A percentile compares a stretch with the other conserved stretches of the same genome.
These are phyloP conservation scores for Patiria miniata DNA, from an alignment of 35 echinoderm and acorn worm genomes.

Conservation along the genomic window DNA sequence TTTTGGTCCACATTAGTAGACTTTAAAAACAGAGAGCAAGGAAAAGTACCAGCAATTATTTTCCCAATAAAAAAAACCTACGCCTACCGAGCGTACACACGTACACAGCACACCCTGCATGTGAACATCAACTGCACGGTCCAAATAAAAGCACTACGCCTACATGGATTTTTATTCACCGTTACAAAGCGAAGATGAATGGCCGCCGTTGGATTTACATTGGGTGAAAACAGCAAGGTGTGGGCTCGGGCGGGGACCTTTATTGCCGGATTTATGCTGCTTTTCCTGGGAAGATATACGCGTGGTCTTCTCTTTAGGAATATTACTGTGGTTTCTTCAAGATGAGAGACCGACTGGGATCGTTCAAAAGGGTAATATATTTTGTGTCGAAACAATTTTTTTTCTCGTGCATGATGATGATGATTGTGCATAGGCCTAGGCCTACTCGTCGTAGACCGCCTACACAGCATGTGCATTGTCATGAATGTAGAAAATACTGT, in stretches of 20 bases:
- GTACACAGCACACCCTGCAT: too few relatives aligned
- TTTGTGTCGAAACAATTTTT: not conserved
- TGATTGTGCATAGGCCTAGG: too few relatives aligned
- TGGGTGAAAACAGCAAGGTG: slow-evolving; percentile 1
- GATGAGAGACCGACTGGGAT: slow-evolving; percentile 80
- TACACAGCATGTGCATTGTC: too few relatives aligned
- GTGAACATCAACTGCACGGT: not conserved
- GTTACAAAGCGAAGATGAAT: slow-evolving; percentile 29
- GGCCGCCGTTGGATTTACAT: not conserved
- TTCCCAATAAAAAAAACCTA: too few relatives aligned
- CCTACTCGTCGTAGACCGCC: too few relatives aligned
- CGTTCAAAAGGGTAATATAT: slow-evolving; percentile 66
- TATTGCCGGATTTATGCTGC: not conserved
- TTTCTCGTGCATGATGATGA: too few relatives aligned
- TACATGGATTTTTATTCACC: slow-evolving; percentile 4
- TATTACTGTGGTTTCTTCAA: slow-evolving; percentile 40
- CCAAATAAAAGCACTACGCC: not conserved
- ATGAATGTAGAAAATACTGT: too few relatives aligned
- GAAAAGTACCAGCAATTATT: too few relatives aligned
- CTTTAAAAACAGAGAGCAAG: too few relatives aligned
- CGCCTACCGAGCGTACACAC: too few relatives aligned
- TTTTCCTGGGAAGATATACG: slow-evolving; percentile 12
- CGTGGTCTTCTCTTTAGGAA: slow-evolving; percentile 5
- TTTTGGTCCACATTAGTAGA: too few relatives aligned
- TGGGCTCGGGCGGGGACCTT: slow-evolving; percentile 13